These are phyloP conservation scores for Furcifer pardalis DNA, from an alignment of 2,797 vertebrate species.

Conservation along the genomic window DNA sequence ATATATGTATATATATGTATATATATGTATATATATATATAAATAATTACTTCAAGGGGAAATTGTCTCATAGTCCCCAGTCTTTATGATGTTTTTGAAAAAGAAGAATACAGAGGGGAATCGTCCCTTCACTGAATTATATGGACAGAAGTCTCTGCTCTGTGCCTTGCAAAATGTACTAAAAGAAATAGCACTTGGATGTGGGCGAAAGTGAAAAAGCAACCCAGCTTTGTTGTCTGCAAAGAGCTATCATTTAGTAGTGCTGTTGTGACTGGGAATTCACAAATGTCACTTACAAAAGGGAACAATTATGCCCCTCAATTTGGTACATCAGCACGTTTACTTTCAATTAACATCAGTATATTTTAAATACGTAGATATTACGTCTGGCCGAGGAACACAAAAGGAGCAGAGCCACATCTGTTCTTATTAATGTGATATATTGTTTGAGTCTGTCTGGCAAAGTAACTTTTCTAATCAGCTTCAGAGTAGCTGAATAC, in stretches of 20 bases:
- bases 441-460: neutral
- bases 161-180: neutral
- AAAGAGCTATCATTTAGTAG: neutral
- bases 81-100: neutral
- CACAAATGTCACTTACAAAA: neutral
- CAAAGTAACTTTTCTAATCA: neutral
- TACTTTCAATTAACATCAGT: neutral
- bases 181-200: neutral
- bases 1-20: too few species aligned
- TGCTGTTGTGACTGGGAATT: neutral
- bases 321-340: neutral
- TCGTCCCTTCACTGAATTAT: constrained; percentile 33
- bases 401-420: neutral
- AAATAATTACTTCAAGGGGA: constrained; percentile 48
- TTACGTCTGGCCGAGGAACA: neutral
- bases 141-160: neutral
- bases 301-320: neutral
- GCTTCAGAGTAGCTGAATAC: too few species aligned
- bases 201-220: neutral
- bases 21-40: too few species aligned
- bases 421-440: constrained; percentile 13
- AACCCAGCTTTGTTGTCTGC: neutral
- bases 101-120: constrained; percentile 45
- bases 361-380: neutral
- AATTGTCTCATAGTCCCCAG: constrained; percentile 20